Evolutionary conservation across 2,113 vertebrate species (phyloP).

Genomic region (Herpetotheres cachinnans): DNA sequence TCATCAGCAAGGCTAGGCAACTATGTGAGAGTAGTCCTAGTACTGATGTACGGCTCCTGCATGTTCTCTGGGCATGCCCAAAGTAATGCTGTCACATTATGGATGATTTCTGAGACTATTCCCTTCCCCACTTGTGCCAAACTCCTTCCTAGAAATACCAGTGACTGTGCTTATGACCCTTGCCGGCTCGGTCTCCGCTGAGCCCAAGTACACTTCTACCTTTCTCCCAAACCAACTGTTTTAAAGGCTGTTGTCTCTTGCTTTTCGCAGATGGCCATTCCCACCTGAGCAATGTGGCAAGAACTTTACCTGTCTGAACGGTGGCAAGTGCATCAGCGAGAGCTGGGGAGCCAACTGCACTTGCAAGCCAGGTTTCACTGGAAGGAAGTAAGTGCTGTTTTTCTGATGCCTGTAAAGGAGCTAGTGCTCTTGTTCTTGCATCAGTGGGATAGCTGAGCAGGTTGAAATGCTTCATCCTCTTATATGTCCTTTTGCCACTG

Average conservation of each 20-base stretch:
- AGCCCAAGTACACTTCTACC: background rate
- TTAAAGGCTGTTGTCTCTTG: background rate
- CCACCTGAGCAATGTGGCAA: slow-evolving; percentile 79
- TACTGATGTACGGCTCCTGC: background rate
- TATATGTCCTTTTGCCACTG: background rate
- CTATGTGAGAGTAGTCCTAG: background rate
- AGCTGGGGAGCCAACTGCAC: slow-evolving; percentile 86
- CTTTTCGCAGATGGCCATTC: slow-evolving; percentile 77
- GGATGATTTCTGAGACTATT: background rate
- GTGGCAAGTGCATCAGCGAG: slow-evolving; percentile 77
- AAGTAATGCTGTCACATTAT: background rate
- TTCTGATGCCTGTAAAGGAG: background rate
- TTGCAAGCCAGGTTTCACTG: slow-evolving; percentile 82
- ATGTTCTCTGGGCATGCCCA: background rate
- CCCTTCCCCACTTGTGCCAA: background rate
- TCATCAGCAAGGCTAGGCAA: background rate
- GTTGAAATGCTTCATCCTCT: background rate
- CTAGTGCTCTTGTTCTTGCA: fast-evolving
- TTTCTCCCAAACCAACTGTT: background rate
- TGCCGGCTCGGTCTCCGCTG: fast-evolving
- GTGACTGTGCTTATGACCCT: background rate
- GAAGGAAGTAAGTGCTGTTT: slow-evolving; percentile 75
- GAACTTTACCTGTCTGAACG: slow-evolving; percentile 79
- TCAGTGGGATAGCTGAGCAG: background rate
- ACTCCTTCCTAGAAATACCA: background rate